Percentiles rank a stretch among this genome's conserved stretches.
These are phyloP conservation scores for Corynorhinus townsendii DNA, from an alignment of 2,113 vertebrate species.

Conservation along the genomic window DNA sequence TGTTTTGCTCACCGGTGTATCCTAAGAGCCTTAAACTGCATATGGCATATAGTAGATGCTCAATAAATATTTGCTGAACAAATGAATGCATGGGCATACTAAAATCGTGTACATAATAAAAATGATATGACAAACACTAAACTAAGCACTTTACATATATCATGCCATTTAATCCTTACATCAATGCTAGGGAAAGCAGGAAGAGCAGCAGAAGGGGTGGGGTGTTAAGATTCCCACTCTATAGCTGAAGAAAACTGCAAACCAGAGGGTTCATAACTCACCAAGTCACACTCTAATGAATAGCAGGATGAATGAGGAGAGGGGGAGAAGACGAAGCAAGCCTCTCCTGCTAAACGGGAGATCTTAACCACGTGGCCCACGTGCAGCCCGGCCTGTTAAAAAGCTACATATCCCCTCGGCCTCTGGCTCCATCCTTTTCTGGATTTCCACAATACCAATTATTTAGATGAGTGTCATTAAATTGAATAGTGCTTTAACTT, in stretches of 20 bases:
- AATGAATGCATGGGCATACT: background rate
- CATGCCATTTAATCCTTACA: background rate
- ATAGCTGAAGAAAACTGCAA: constrained; percentile 1
- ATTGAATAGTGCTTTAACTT: background rate
- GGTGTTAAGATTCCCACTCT: background rate
- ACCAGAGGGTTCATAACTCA: background rate
- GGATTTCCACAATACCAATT: background rate
- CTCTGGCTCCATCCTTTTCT: background rate
- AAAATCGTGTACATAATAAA: background rate
- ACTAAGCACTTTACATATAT: background rate
- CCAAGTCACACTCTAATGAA: background rate
- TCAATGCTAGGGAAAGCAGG: background rate
- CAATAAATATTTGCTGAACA: background rate
- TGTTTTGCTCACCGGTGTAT: background rate
- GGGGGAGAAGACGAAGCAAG: background rate
- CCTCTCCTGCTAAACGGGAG: background rate
- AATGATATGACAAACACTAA: background rate
- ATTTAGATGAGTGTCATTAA: background rate
- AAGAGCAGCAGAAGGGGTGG: background rate
- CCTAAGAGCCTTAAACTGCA: background rate
- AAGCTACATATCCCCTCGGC: background rate
- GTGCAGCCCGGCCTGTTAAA: background rate
- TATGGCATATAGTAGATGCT: background rate
- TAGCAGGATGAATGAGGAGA: background rate
- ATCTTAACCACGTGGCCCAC: background rate